Evolutionary conservation across 2,797 vertebrate genomes (phyloP).

Genomic region (Eptatretus atami): DNA sequence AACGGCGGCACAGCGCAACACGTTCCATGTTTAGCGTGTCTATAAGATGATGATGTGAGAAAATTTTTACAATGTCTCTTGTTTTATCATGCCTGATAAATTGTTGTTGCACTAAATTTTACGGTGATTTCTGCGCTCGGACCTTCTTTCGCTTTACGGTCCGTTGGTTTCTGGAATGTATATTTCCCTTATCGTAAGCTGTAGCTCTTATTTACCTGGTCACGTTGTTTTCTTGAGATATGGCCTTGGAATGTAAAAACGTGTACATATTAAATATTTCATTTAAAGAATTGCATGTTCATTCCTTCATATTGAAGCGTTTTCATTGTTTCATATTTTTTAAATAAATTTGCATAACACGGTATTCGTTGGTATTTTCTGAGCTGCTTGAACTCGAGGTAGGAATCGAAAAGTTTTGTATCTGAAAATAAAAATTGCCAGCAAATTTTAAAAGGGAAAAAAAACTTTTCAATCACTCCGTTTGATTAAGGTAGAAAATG

Average conservation of each 20-base stretch:
- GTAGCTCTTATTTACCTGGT: background rate
- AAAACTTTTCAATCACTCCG: too few species aligned
- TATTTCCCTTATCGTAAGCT: constrained; percentile 2
- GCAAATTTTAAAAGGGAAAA: too few species aligned
- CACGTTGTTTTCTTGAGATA: constrained; percentile 1
- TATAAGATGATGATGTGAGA: background rate
- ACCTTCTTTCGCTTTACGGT: constrained; percentile 1
- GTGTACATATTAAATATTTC: constrained; percentile 5
- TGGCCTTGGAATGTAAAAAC: constrained; percentile 4
- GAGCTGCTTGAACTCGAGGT: too few species aligned
- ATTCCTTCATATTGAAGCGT: background rate
- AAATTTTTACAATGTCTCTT: constrained; percentile 3
- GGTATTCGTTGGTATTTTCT: too few species aligned
- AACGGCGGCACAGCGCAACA: too few species aligned
- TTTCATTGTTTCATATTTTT: background rate
- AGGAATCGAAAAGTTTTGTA: too few species aligned
- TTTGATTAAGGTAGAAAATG: too few species aligned
- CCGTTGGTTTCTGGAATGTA: constrained; percentile 4
- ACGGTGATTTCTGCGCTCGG: background rate
- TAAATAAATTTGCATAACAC: background rate
- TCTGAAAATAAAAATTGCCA: too few species aligned
- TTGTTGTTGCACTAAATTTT: constrained; percentile 5
- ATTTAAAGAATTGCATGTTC: background rate
- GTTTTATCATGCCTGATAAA: constrained; percentile 2
- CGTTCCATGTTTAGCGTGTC: too few species aligned